phyloP scores from a whole-genome alignment of 2,888 invertebrate genomes.

The Drosophila engyochracea region DNA sequence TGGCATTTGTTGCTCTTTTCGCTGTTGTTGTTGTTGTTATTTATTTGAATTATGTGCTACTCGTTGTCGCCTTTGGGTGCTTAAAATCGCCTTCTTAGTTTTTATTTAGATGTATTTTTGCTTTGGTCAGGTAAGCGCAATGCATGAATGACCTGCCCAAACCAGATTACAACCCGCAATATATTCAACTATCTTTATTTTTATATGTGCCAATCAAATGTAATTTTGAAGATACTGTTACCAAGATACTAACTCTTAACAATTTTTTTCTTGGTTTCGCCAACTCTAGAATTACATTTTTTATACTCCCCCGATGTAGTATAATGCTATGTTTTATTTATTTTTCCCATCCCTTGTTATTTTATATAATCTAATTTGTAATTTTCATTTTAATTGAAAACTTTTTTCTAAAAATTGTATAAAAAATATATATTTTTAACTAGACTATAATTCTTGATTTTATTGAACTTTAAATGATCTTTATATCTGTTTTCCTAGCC shows the following conservation, averaged over 20 bases:
- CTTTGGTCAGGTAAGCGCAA: conserved; percentile 15
- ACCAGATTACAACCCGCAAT: neutral
- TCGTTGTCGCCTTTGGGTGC: conserved; percentile 68
- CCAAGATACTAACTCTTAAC: too few relatives aligned
- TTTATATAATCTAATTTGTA: neutral
- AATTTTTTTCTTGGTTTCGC: neutral
- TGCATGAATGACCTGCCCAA: conserved; percentile 47
- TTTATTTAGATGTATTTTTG: conserved; percentile 20
- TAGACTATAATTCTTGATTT: neutral
- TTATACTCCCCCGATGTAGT: fast-evolving
- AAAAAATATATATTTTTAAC: neutral
- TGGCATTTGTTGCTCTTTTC: conserved; percentile 22
- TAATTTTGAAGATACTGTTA: too few relatives aligned
- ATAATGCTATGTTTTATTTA: neutral
- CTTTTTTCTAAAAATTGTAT: neutral
- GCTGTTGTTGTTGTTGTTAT: conserved; percentile 50
- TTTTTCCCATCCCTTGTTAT: neutral
- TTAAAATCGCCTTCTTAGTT: conserved; percentile 44
- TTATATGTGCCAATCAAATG: neutral
- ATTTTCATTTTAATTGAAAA: neutral
- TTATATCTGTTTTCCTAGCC: neutral
- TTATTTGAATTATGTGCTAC: conserved; percentile 70
- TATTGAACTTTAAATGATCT: neutral
- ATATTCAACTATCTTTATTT: neutral
- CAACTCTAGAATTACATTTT: neutral